Evolutionary conservation across 2,113 vertebrate genomes (phyloP).

Genomic region (Miniopterus natalensis): DNA sequence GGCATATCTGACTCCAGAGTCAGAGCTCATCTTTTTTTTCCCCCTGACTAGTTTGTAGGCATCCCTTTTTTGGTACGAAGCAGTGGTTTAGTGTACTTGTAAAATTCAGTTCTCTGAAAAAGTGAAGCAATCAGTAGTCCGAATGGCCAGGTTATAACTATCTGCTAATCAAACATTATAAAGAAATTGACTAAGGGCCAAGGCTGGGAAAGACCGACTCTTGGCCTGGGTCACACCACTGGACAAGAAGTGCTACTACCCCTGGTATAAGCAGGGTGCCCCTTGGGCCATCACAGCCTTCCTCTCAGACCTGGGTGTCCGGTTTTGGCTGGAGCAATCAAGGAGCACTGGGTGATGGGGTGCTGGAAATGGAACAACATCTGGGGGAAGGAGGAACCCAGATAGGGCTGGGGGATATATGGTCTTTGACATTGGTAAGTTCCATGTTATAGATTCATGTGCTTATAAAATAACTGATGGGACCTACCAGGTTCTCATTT

Average conservation of each 20-base stretch:
- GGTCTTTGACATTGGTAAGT: background rate
- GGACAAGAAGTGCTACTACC: background rate
- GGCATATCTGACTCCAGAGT: background rate
- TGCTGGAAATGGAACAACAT: background rate
- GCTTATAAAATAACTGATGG: conserved; percentile 2
- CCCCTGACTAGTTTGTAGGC: background rate
- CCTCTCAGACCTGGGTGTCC: background rate
- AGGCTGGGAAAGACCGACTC: background rate
- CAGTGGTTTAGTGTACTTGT: background rate
- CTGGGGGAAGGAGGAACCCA: background rate
- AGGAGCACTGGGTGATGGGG: background rate
- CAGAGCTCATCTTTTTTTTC: background rate
- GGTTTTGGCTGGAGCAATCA: background rate
- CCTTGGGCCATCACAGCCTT: background rate
- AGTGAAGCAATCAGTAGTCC: background rate
- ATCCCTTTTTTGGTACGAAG: background rate
- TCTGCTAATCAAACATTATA: background rate
- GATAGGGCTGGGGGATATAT: background rate
- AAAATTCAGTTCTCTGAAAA: background rate
- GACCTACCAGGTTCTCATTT: background rate
- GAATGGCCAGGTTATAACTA: background rate
- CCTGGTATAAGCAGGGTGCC: background rate
- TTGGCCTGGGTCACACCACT: background rate
- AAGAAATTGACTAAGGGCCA: background rate
- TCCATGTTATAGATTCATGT: background rate